Percentiles rank a stretch among this genome's conserved stretches.
Evolutionary conservation across 2,888 invertebrate genomes (phyloP).

Genomic region (Mythimna lalbum): DNA sequence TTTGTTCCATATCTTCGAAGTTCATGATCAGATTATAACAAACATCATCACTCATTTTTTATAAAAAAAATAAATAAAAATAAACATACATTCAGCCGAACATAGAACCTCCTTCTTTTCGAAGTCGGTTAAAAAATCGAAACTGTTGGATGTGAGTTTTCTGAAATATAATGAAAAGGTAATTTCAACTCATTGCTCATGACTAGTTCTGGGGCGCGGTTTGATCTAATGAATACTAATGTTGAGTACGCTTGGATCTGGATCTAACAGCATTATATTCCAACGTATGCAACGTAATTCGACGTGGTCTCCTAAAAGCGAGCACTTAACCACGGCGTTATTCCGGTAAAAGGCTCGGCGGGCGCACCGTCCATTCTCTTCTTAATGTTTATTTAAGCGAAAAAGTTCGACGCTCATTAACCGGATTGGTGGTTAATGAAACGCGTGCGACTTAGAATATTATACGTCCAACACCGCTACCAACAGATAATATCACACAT

Average conservation of each 20-base stretch:
- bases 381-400: slow-evolving; percentile 89
- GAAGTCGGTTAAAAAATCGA: too few species aligned
- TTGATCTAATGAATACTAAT: slow-evolving; percentile 5
- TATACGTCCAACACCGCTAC: slow-evolving; percentile 69
- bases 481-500: slow-evolving; percentile 82
- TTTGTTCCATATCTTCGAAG: too few species aligned
- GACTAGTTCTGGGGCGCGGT: not conserved
- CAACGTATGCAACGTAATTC: slow-evolving; percentile 72
- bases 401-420: slow-evolving; percentile 87
- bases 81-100: too few species aligned
- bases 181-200: not conserved
- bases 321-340: slow-evolving; percentile 84
- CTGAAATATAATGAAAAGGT: not conserved
- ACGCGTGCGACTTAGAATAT: slow-evolving; percentile 79
- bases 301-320: slow-evolving; percentile 76
- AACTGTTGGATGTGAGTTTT: not conserved
- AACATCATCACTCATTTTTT: too few species aligned
- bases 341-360: slow-evolving; percentile 86
- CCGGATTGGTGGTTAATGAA: slow-evolving; percentile 85
- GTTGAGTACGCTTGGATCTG: not conserved
- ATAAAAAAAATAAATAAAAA: too few species aligned
- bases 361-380: slow-evolving; percentile 81
- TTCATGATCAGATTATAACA: too few species aligned
- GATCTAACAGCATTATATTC: slow-evolving; percentile 35
- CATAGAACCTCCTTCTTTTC: too few species aligned